Evolutionary conservation across 2,113 vertebrate genomes (phyloP).

Genomic region (Aegotheles bennettii): DNA sequence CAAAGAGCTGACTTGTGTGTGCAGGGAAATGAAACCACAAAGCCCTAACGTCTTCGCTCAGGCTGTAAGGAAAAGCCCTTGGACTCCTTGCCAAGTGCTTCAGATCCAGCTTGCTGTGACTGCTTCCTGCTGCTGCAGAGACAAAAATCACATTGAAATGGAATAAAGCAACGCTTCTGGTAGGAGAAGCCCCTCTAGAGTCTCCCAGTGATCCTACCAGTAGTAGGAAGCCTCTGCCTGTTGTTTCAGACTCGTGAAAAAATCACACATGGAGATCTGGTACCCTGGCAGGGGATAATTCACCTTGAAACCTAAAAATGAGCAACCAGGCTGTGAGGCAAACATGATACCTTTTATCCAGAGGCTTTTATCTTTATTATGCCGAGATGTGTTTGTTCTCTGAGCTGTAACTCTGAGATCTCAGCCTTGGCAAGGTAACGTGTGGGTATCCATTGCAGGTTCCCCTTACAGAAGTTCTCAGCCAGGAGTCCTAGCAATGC

Average conservation of each 20-base stretch:
- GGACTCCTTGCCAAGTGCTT: constrained; percentile 3
- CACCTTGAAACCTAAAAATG: background rate
- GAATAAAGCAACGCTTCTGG: background rate
- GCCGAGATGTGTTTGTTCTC: background rate
- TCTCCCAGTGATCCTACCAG: background rate
- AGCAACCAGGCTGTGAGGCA: background rate
- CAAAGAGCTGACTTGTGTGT: background rate
- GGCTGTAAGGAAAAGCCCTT: constrained; percentile 3
- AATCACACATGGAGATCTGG: background rate
- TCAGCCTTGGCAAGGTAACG: background rate
- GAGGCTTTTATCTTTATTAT: background rate
- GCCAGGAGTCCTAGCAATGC: background rate
- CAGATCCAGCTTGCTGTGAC: background rate
- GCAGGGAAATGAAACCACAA: background rate
- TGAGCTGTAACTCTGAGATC: background rate
- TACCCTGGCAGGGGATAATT: too few relatives aligned
- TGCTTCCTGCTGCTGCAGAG: background rate
- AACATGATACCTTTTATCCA: background rate
- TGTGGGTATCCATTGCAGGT: background rate
- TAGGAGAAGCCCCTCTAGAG: background rate
- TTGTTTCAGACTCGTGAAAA: background rate
- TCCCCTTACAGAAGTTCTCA: background rate
- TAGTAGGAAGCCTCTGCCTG: background rate
- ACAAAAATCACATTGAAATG: background rate
- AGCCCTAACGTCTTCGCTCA: background rate